Evolutionary conservation across 53 echinoderm and acorn worm species (phyloP).

Genomic region (Mesocentrotus franciscanus): DNA sequence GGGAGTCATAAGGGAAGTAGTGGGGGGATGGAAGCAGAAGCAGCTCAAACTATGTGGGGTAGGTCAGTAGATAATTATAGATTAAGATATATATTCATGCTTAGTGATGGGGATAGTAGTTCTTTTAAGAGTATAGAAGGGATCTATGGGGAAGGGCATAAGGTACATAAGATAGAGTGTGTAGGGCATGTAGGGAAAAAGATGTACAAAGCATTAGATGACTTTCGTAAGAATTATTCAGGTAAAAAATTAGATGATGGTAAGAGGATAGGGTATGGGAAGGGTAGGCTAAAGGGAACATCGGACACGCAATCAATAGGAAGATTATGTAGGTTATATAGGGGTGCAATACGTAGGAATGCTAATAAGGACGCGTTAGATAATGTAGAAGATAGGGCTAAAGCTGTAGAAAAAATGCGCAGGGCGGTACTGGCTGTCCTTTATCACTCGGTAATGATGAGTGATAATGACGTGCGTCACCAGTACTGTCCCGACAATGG

Average conservation of each 20-base stretch:
- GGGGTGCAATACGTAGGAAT: too few relatives aligned
- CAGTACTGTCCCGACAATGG: conserved; percentile 51
- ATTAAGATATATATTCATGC: conserved; percentile 62
- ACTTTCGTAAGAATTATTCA: too few relatives aligned
- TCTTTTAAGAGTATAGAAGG: conserved; percentile 45
- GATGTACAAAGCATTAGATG: too few relatives aligned
- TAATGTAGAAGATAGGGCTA: too few relatives aligned
- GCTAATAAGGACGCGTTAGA: conserved; percentile 45
- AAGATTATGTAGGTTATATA: too few relatives aligned
- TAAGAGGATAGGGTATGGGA: too few relatives aligned
- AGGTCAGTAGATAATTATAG: conserved; percentile 60
- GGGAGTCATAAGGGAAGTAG: conserved; percentile 48
- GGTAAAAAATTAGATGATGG: too few relatives aligned
- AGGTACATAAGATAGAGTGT: conserved; percentile 69
- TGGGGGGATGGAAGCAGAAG: conserved; percentile 63
- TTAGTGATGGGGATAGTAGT: conserved; percentile 70
- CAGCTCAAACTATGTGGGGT: conserved; percentile 64
- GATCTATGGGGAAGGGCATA: conserved; percentile 66
- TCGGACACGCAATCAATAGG: too few relatives aligned
- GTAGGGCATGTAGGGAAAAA: conserved; percentile 72
- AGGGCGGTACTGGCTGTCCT: conserved; percentile 1
- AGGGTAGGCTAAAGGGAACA: too few relatives aligned
- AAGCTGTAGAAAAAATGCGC: too few relatives aligned
- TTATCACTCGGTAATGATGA: conserved; percentile 10
- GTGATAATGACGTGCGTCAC: conserved; percentile 65